Evolutionary conservation across 1,140 invertebrate species (phyloP).

Genomic region (Temnothorax longispinosus): DNA sequence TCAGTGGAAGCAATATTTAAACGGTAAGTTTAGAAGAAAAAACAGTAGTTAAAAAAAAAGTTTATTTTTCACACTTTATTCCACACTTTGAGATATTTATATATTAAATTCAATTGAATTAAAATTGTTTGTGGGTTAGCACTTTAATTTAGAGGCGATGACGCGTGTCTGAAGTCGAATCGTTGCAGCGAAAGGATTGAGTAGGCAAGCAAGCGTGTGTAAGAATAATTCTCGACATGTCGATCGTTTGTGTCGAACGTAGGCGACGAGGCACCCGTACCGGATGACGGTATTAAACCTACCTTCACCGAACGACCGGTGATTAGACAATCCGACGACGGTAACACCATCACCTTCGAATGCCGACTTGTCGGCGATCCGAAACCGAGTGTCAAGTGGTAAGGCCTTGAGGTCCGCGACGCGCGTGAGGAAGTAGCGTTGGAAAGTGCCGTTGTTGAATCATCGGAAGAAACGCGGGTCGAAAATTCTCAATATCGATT

Average conservation of each 20-base stretch:
- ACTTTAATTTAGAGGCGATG: neutral
- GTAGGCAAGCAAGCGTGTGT: conserved; percentile 56
- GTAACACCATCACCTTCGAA: conserved; percentile 96
- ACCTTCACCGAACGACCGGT: conserved; percentile 98
- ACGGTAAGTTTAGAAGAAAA: neutral
- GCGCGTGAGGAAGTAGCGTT: conserved; percentile 56
- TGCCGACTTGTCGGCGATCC: conserved; percentile 98
- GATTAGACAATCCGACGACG: conserved; percentile 97
- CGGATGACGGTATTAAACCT: conserved; percentile 95
- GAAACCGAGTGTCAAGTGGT: conserved; percentile 96
- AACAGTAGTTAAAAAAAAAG: neutral
- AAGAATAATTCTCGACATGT: conserved; percentile 61
- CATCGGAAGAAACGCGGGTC: neutral
- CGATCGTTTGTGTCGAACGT: conserved; percentile 82
- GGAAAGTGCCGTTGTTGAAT: neutral
- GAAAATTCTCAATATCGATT: neutral
- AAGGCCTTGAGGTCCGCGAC: conserved; percentile 83
- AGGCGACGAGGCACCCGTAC: conserved; percentile 97
- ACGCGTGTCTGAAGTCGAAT: neutral
- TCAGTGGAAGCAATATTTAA: neutral
- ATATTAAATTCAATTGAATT: neutral
- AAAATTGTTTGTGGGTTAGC: neutral
- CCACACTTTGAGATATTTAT: neutral
- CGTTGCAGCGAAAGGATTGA: conserved; percentile 68
- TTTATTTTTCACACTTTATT: neutral